A percentile compares a stretch with the other conserved stretches of the same genome.
These are phyloP conservation scores for Oscheius sp. DNA, from an alignment of 2,888 invertebrate genomes.

Conservation along the genomic window DNA sequence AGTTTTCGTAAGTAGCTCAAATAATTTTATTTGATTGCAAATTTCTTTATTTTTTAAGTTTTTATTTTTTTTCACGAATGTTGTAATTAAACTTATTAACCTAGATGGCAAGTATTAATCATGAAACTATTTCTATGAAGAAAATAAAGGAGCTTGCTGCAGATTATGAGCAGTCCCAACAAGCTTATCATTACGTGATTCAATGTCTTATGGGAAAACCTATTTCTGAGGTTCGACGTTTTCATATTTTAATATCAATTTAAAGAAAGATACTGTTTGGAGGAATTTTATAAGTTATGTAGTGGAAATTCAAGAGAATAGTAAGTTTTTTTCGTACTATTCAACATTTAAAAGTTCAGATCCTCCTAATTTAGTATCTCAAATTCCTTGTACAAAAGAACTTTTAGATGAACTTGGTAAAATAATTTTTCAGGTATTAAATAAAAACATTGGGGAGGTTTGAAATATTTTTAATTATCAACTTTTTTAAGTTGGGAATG, in stretches of 20 bases:
- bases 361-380: neutral
- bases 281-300: slow-evolving; percentile 5
- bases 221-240: neutral
- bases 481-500: neutral
- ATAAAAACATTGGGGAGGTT: neutral
- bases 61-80: too few species aligned
- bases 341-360: neutral
- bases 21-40: too few species aligned
- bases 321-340: neutral
- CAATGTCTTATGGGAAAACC: neutral
- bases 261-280: neutral
- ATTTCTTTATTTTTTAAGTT: too few species aligned
- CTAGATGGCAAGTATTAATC: too few species aligned
- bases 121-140: too few species aligned
- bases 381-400: neutral
- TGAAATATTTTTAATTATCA: neutral
- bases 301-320: neutral
- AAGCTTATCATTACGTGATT: neutral
- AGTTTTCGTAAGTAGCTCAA: too few species aligned
- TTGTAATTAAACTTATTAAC: too few species aligned
- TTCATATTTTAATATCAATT: neutral
- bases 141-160: neutral
- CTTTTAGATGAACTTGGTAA: neutral
- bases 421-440: neutral
- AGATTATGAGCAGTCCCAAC: neutral